Evolutionary conservation across 2,113 vertebrate species (phyloP).

Genomic region (Abramis brama): DNA sequence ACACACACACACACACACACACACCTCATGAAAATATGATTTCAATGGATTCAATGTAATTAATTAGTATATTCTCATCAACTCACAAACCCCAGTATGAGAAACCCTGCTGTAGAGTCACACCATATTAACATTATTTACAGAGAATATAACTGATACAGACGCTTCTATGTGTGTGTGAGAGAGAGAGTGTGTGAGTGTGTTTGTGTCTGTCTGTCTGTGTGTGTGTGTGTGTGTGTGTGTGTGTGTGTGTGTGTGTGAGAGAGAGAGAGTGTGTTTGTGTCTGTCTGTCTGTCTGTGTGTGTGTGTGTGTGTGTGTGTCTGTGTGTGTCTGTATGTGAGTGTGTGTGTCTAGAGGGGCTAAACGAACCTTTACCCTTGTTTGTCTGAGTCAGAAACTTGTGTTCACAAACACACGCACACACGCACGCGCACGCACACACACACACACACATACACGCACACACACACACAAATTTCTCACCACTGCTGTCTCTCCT

Average conservation of each 20-base stretch:
- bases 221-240: too few species aligned
- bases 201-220: too few species aligned
- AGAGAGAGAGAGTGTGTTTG: too few species aligned
- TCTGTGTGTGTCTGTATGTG: neutral
- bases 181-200: neutral
- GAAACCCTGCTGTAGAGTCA: neutral
- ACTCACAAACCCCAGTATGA: too few species aligned
- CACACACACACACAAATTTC: neutral
- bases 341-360: neutral
- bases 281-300: too few species aligned
- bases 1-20: slow-evolving; percentile 24
- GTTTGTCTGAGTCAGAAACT: neutral
- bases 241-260: too few species aligned
- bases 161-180: neutral
- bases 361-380: neutral
- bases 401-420: neutral
- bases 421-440: too few species aligned
- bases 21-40: neutral
- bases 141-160: neutral
- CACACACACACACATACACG: too few species aligned
- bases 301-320: neutral
- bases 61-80: too few species aligned
- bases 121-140: neutral
- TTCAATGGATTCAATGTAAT: too few species aligned
- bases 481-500: slow-evolving; percentile 91